Conservation (phyloP, 2,113 vertebrate species). For the Polypterus senegalus region DNA sequence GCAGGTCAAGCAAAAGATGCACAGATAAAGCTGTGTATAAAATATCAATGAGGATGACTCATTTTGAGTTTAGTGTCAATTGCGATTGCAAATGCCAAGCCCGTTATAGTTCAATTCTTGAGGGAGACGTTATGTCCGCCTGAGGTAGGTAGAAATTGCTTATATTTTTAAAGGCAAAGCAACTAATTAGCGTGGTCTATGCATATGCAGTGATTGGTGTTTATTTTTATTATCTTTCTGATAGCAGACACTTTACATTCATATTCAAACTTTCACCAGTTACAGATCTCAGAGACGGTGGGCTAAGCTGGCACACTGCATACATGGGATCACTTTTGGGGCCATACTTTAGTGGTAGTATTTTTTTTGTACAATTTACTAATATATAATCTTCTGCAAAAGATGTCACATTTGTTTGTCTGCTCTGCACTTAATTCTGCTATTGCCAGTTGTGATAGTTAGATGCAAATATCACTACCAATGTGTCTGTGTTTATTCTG, state of each 20-base stretch:
- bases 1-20: constrained; percentile 24
- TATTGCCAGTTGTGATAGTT: too few relatives aligned
- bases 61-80: constrained; percentile 51
- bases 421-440: too few relatives aligned
- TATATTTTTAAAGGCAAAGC: constrained; percentile 26
- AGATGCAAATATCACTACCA: too few relatives aligned
- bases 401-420: too few relatives aligned
- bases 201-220: constrained; percentile 12
- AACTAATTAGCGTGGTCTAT: constrained; percentile 20
- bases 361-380: too few relatives aligned
- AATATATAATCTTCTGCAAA: too few relatives aligned
- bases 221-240: constrained; percentile 15
- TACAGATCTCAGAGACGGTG: too few relatives aligned
- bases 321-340: constrained; percentile 13
- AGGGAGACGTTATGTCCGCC: constrained; percentile 41
- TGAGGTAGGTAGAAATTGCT: constrained; percentile 23
- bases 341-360: constrained; percentile 17
- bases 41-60: constrained; percentile 57
- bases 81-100: constrained; percentile 53
- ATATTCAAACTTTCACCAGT: constrained; percentile 14
- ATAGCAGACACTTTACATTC: constrained; percentile 16
- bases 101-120: constrained; percentile 48
- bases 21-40: constrained; percentile 35
- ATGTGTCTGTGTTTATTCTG: too few relatives aligned
- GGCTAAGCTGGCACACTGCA: not conserved